Conservation (phyloP, 2,797 vertebrate genomes). For the Rhinella marina region DNA sequence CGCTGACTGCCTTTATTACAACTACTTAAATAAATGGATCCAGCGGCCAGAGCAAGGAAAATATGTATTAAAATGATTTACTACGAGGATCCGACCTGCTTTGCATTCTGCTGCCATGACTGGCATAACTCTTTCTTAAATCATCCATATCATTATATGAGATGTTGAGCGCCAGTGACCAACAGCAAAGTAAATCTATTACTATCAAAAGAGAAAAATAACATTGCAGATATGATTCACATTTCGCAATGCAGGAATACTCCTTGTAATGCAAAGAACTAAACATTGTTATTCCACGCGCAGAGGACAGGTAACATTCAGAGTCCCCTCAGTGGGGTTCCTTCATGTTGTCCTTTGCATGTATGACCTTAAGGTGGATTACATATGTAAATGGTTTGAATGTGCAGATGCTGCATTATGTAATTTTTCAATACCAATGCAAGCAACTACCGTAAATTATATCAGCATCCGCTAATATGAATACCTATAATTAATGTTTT, state of each 20-base stretch:
- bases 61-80: constrained; percentile 72
- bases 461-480: not conserved
- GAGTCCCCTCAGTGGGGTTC: not conserved
- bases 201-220: constrained; percentile 16
- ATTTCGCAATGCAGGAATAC: constrained; percentile 11
- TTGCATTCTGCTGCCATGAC: constrained; percentile 47
- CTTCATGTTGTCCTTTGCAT: not conserved
- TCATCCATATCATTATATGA: constrained; percentile 56
- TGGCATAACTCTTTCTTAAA: constrained; percentile 55
- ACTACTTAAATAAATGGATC: constrained; percentile 82
- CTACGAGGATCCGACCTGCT: constrained; percentile 50
- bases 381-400: not conserved
- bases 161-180: constrained; percentile 30
- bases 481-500: not conserved
- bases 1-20: constrained; percentile 81
- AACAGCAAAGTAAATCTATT: constrained; percentile 48
- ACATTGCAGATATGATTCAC: not conserved
- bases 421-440: not conserved
- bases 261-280: not conserved
- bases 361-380: not conserved
- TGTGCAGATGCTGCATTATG: not conserved
- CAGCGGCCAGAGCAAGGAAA: constrained; percentile 68
- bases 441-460: not conserved
- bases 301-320: not conserved
- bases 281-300: not conserved